These are phyloP conservation scores for Disparrhopalites patrizii DNA, from an alignment of 2,888 invertebrate genomes.

Conservation along the genomic window DNA sequence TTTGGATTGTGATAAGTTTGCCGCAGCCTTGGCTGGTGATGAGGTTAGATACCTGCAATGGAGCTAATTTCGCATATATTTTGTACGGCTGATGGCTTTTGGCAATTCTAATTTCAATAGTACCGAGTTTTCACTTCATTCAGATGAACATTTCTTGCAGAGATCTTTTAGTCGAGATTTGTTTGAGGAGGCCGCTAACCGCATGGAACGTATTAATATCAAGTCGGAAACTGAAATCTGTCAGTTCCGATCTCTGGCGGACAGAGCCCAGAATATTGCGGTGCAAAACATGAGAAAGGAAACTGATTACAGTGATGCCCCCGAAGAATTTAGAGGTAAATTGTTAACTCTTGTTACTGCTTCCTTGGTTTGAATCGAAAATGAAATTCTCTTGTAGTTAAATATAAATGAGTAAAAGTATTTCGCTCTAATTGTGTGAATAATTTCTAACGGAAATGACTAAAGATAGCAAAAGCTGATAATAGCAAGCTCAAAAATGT, in stretches of 20 bases:
- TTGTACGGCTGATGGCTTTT: neutral
- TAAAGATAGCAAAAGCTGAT: neutral
- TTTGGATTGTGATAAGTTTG: constrained; percentile 85
- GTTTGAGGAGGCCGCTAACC: constrained; percentile 82
- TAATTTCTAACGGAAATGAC: neutral
- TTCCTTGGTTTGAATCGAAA: no score
- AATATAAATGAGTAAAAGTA: no score
- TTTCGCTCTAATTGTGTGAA: no score
- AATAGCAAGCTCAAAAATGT: no score
- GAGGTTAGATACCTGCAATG: constrained; percentile 63
- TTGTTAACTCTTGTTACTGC: no score
- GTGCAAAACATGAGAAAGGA: constrained; percentile 74
- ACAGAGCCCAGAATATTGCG: constrained; percentile 68
- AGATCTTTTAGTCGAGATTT: constrained; percentile 89
- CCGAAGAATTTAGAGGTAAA: constrained; percentile 81
- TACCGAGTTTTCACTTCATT: neutral
- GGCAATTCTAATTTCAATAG: neutral
- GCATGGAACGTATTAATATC: constrained; percentile 76
- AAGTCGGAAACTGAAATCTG: constrained; percentile 81
- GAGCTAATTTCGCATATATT: neutral
- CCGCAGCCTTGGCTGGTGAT: constrained; percentile 87
- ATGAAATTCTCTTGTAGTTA: no score
- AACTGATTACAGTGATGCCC: constrained; percentile 90
- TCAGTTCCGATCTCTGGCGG: constrained; percentile 72
- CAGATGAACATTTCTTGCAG: constrained; percentile 55